These are phyloP conservation scores for Trilocha varians DNA, from an alignment of 2,888 invertebrate genomes.

Conservation along the genomic window DNA sequence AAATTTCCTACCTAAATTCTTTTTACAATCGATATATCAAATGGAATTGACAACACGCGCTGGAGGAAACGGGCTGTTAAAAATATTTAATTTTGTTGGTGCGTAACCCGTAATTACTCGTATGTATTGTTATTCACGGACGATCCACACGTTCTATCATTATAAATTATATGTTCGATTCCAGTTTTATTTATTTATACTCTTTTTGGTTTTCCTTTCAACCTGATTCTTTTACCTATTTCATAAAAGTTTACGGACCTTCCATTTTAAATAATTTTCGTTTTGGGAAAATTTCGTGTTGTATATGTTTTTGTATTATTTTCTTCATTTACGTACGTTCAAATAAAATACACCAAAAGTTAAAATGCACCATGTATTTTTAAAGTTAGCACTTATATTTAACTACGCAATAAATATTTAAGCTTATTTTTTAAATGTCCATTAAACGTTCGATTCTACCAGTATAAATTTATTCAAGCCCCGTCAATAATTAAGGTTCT, in stretches of 20 bases:
- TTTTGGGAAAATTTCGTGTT: no score
- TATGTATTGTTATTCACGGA: constrained; percentile 44
- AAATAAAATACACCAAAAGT: no score
- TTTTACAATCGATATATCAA: constrained; percentile 5
- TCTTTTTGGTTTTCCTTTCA: not conserved
- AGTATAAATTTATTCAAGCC: not conserved
- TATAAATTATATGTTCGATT: constrained; percentile 37
- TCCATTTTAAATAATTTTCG: not conserved
- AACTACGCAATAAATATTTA: no score
- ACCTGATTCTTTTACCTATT: not conserved
- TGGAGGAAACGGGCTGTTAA: constrained; percentile 45
- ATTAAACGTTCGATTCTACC: not conserved
- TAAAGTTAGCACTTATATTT: no score
- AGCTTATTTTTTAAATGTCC: no score
- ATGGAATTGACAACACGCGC: constrained; percentile 31
- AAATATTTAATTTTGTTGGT: constrained; percentile 58
- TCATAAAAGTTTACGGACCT: not conserved
- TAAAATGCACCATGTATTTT: no score
- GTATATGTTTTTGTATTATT: no score
- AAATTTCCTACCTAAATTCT: no score
- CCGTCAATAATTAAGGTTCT: not conserved
- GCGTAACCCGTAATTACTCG: constrained; percentile 50
- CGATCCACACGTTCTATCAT: constrained; percentile 28
- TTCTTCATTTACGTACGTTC: no score
- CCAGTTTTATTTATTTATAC: constrained; percentile 12